Percentiles rank a stretch among this genome's conserved stretches.
These are phyloP conservation scores for Oophaga pumilio DNA, from an alignment of 2,113 vertebrate genomes.

Conservation along the genomic window DNA sequence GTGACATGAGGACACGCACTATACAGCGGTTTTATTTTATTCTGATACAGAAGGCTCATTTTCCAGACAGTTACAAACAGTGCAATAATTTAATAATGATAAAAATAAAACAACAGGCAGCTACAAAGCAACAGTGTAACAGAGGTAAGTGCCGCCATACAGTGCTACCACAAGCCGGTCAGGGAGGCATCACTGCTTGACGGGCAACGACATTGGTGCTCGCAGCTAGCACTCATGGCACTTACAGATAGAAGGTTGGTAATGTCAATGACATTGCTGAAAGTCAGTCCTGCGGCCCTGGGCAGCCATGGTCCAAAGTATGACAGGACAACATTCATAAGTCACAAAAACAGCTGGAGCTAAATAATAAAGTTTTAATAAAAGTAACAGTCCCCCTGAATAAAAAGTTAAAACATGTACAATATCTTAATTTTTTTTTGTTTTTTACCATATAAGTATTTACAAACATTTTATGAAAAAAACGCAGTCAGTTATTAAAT, in stretches of 20 bases:
- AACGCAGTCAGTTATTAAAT: not conserved
- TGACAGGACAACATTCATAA: not conserved
- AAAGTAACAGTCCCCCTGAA: not conserved
- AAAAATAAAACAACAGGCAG: constrained; percentile 46
- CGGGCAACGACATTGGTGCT: not conserved
- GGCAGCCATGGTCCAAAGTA: not conserved
- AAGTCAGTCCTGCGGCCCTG: no score
- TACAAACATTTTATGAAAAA: not conserved
- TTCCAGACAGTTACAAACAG: constrained; percentile 38
- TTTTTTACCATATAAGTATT: not conserved
- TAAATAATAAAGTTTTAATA: not conserved
- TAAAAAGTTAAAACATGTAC: constrained; percentile 8
- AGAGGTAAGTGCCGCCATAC: constrained; percentile 46
- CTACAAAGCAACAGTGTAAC: constrained; percentile 55
- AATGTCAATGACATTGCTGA: not conserved
- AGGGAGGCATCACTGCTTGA: not conserved
- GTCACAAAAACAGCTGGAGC: constrained; percentile 12
- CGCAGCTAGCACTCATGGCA: not conserved
- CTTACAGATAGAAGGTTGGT: not conserved
- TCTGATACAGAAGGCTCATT: constrained; percentile 33
- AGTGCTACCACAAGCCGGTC: not conserved
- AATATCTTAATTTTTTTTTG: not conserved
- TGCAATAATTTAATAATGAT: constrained; percentile 57
- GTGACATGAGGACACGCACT: not conserved
- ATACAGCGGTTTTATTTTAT: constrained; percentile 44